Percentiles rank a stretch among this genome's conserved stretches.
Evolutionary conservation across 2,113 vertebrate genomes (phyloP).

Genomic region (Pterocles burchelli): DNA sequence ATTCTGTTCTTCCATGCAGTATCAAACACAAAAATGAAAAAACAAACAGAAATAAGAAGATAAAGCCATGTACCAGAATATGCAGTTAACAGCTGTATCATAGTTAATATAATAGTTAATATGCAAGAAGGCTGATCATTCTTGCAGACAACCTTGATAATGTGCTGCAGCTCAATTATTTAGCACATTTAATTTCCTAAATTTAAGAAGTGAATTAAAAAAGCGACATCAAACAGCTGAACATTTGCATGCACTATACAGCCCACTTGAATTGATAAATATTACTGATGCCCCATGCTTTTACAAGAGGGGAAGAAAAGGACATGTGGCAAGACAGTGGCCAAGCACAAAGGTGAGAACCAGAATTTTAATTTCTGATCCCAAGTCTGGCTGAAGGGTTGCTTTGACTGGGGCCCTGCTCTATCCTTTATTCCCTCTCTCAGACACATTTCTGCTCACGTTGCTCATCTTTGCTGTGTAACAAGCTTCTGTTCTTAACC

Average conservation of each 20-base stretch:
- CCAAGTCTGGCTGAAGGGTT: background rate
- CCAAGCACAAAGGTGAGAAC: background rate
- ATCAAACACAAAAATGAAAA: background rate
- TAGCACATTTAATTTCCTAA: background rate
- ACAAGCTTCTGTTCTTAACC: background rate
- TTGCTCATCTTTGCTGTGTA: background rate
- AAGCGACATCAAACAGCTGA: background rate
- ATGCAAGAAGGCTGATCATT: rapidly evolving
- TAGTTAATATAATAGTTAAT: background rate
- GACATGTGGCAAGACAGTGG: background rate
- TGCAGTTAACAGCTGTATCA: background rate
- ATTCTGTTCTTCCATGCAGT: background rate
- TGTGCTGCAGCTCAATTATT: background rate
- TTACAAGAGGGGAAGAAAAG: background rate
- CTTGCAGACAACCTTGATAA: background rate
- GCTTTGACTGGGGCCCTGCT: background rate
- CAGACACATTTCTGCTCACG: background rate
- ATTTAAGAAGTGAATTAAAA: background rate
- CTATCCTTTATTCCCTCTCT: background rate
- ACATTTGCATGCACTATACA: background rate
- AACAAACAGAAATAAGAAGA: background rate
- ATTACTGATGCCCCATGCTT: background rate
- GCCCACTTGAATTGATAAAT: background rate
- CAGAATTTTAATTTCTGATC: background rate
- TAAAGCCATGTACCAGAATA: background rate